phyloP scores from a whole-genome alignment of 2,113 vertebrate species.

The Aix galericulata region DNA sequence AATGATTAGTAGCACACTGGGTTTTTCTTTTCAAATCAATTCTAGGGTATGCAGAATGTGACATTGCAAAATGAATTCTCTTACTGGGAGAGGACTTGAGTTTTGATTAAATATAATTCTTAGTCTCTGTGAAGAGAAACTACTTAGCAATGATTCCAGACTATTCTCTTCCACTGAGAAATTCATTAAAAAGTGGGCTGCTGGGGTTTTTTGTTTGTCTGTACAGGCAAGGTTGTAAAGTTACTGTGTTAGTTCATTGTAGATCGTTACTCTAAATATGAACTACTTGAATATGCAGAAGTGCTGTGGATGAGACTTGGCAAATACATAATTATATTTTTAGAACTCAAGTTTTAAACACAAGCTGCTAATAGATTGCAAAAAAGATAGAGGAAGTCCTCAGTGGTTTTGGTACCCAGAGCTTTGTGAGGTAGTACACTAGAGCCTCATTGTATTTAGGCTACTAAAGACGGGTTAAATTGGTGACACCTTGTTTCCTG shows the following conservation, averaged over 20 bases:
- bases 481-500: neutral
- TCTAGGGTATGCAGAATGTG: neutral
- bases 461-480: neutral
- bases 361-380: neutral
- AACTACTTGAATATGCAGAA: neutral
- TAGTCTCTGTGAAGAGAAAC: neutral
- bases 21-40: neutral
- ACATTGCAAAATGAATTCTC: neutral
- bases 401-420: neutral
- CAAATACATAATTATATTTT: neutral
- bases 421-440: neutral
- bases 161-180: neutral
- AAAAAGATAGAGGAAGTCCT: neutral
- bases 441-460: neutral
- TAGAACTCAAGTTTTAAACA: neutral
- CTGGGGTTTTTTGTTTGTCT: neutral
- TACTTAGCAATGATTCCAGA: neutral
- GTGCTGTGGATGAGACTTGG: neutral
- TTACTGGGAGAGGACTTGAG: neutral
- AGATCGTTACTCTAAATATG: neutral
- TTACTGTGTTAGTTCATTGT: neutral
- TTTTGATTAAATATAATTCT: neutral
- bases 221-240: neutral
- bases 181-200: neutral
- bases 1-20: fast-evolving